Conservation (phyloP, 2,113 vertebrate species). For the Colossoma macropomum region DNA sequence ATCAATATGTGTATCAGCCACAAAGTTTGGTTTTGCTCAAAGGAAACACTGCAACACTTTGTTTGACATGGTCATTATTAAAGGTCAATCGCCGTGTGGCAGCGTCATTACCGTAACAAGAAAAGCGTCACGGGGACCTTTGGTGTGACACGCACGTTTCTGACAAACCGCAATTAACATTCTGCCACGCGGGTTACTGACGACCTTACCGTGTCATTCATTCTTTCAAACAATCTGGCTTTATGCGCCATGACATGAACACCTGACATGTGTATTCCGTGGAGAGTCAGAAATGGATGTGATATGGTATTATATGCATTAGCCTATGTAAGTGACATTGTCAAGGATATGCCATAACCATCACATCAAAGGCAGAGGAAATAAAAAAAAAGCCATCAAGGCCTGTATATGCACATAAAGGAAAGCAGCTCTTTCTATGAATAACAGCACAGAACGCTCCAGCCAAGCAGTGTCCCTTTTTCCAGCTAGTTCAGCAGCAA, state of each 20-base stretch:
- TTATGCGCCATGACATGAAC: background rate
- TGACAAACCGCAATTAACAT: constrained; percentile 43
- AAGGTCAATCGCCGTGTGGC: constrained; percentile 50
- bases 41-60: constrained; percentile 25
- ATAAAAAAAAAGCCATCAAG: background rate
- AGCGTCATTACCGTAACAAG: constrained; percentile 55
- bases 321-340: constrained; percentile 11
- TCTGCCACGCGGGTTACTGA: constrained; percentile 20
- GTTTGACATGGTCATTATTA: constrained; percentile 51
- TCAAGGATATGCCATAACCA: constrained; percentile 25
- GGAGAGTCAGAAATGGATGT: background rate
- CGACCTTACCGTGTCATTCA: constrained; percentile 19
- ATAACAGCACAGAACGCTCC: no score
- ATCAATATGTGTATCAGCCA: no score
- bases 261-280: background rate
- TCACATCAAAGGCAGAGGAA: constrained; percentile 6
- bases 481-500: constrained; percentile 38
- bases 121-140: constrained; percentile 38
- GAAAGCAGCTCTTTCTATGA: background rate
- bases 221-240: constrained; percentile 11
- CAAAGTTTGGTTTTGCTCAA: background rate
- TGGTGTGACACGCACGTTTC: constrained; percentile 24
- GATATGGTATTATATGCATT: background rate
- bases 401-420: constrained; percentile 4
- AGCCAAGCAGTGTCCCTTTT: background rate